Base-by-base conservation (phyloP, 2,797 vertebrate species). In the Lateolabrax maculatus region DNA sequence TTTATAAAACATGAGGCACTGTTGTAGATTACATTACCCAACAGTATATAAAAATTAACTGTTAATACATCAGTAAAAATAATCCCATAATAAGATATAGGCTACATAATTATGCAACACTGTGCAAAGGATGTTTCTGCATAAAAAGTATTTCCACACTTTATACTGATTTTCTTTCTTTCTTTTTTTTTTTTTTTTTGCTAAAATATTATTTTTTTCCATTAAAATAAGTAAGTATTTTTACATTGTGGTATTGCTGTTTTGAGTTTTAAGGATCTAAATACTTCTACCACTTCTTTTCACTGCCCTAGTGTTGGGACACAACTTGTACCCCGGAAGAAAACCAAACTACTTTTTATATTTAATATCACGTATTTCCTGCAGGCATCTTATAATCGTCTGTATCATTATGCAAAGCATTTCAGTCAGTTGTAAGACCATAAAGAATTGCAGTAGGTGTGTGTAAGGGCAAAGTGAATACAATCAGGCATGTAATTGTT, bases 401-500 rank as follows among this genome's bases (percentile, higher is more conserved):
- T 63, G 18, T 61, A 37, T 58, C 46, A 67, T n/a, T 64, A 55
- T 68, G 58, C 56, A 80, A 73, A 85, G 39, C 57, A 67, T 75
- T 65, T 66, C 49, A 78, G 69, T 66, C 66, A 13, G 23, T 41
- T 70, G 71, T 73, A 71, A 49, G 80, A 73, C 58, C 67, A 70
- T 80, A 16, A 83, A 77, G 72, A 71, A 75, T 60, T 49, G 66
- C 66, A 62, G 83, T 68, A 57, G 44, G 72, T 70, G 74, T 79
- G 52, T 60, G 76, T 86, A 53, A 78, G 84, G 71, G 77, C 81
- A 85, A 70, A 73, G 83, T 69, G 83, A 89, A 88, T 85, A 86
- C 80, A 84, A 87, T 89, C 85, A 81, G 61, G 43, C 81, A 51
- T 77, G 79, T 85, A 79, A 90, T 87, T 87, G 78, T 87, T 73